Conservation (phyloP, 2,888 invertebrate genomes). For the Amphimallon solstitiale region DNA sequence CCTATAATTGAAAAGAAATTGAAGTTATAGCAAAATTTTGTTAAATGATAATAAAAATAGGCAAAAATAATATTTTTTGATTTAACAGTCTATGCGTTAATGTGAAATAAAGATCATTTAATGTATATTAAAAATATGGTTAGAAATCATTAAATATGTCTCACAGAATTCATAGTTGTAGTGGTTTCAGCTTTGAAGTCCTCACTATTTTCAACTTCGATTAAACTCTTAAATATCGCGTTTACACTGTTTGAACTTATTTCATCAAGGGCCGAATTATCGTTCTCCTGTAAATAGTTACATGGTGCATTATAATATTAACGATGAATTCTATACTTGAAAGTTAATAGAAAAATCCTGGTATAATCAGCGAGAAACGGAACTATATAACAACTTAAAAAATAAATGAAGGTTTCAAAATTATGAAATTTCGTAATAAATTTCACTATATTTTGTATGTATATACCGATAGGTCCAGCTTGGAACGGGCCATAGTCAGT, state of each 20-base stretch:
- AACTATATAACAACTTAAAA: too few relatives aligned
- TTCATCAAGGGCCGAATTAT: background rate
- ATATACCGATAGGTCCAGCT: too few relatives aligned
- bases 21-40: background rate
- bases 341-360: too few relatives aligned
- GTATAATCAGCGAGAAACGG: too few relatives aligned
- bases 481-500: too few relatives aligned
- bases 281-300: background rate
- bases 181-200: conserved; percentile 2
- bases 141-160: conserved; percentile 12
- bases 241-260: background rate
- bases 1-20: conserved; percentile 33
- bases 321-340: too few relatives aligned
- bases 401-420: too few relatives aligned
- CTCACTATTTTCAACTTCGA: background rate
- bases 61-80: background rate
- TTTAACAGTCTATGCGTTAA: background rate
- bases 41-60: background rate
- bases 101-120: background rate
- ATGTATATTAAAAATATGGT: background rate
- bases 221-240: conserved; percentile 10
- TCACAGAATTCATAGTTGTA: conserved; percentile 9
- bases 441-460: too few relatives aligned
- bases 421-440: too few relatives aligned
- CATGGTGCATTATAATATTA: too few relatives aligned